These are phyloP conservation scores for Telmatochromis sp. DNA, from an alignment of 2,113 vertebrate genomes.

Conservation along the genomic window DNA sequence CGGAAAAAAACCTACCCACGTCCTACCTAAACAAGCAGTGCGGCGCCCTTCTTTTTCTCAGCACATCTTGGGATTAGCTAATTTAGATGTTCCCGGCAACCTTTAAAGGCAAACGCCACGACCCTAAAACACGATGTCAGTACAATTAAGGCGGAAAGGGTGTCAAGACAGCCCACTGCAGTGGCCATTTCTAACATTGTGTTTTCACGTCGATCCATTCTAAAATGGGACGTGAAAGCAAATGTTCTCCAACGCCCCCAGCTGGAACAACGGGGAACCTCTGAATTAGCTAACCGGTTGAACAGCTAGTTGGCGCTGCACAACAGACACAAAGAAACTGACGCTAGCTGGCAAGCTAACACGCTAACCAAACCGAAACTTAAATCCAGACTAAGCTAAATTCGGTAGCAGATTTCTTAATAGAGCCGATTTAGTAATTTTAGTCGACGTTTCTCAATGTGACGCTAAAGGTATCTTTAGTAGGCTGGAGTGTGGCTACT, in stretches of 20 bases:
- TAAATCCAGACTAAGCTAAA: neutral
- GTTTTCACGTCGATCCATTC: neutral
- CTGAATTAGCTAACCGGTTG: constrained; percentile 6
- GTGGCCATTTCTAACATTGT: neutral
- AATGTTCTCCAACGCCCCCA: neutral
- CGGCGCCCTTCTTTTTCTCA: neutral
- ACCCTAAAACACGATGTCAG: neutral
- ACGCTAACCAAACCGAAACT: constrained; percentile 10
- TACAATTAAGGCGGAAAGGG: neutral
- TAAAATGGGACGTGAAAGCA: neutral
- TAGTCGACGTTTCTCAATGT: too few species aligned
- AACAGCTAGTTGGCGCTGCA: constrained; percentile 15
- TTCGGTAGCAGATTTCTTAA: neutral
- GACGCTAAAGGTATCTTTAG: neutral
- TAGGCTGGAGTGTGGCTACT: neutral
- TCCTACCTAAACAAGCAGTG: neutral
- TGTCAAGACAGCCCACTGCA: neutral
- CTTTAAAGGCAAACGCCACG: neutral
- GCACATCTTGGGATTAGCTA: neutral
- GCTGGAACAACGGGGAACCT: neutral
- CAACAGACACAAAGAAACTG: constrained; percentile 56
- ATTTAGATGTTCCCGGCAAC: neutral
- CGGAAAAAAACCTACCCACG: neutral
- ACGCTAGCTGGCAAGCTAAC: constrained; percentile 36
- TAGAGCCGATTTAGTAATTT: rapidly evolving